These are phyloP conservation scores for Sporophila hypoxantha DNA, from an alignment of 2,113 vertebrate species.

Conservation along the genomic window DNA sequence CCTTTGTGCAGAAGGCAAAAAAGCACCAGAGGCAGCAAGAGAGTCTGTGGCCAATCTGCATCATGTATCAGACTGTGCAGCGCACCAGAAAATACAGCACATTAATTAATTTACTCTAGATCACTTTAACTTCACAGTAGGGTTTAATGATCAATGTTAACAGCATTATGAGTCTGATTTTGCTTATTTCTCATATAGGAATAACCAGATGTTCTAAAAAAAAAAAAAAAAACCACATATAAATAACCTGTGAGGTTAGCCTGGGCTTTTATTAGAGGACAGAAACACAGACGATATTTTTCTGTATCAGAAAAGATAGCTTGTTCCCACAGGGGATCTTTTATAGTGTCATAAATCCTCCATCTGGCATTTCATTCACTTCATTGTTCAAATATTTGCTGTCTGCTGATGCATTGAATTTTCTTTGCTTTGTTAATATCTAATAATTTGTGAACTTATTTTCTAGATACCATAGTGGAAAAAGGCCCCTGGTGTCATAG, in stretches of 20 bases:
- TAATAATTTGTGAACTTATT: neutral
- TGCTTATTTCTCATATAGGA: neutral
- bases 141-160: neutral
- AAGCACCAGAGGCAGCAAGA: neutral
- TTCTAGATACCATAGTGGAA: neutral
- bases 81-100: neutral
- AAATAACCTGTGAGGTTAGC: neutral
- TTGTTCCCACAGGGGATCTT: neutral
- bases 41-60: neutral
- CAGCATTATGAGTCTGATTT: neutral
- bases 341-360: neutral
- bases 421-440: neutral
- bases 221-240: neutral
- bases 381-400: slow-evolving; percentile 22
- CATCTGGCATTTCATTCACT: slow-evolving; percentile 20
- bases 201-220: neutral
- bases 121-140: neutral
- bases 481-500: neutral
- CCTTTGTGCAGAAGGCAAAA: neutral
- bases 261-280: neutral
- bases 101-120: neutral
- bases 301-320: neutral
- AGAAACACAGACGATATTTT: neutral
- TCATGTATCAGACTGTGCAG: neutral
- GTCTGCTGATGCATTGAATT: neutral